A percentile compares a stretch with the other conserved stretches of the same genome.
Evolutionary conservation across 2,888 invertebrate genomes (phyloP).

Genomic region (Leuctra nigra): DNA sequence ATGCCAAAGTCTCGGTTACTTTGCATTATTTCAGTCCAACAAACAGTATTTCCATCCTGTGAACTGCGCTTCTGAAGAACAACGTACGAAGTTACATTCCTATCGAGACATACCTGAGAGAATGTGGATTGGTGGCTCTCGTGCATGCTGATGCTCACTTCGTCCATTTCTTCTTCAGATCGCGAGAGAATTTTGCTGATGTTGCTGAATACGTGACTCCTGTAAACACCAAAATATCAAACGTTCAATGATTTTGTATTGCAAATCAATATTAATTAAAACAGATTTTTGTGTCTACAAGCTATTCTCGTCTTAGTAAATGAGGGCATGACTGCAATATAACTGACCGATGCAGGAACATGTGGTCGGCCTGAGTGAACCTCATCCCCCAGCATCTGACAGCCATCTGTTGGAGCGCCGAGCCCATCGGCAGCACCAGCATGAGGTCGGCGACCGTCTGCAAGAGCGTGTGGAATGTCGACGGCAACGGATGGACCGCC

Average conservation of each 20-base stretch:
- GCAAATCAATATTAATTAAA: not conserved
- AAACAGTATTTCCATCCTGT: slow-evolving; percentile 12
- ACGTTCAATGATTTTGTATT: not conserved
- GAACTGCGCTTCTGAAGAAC: no score
- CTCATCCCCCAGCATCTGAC: slow-evolving; percentile 90
- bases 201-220: slow-evolving; percentile 90
- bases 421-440: slow-evolving; percentile 78
- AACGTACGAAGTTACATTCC: slow-evolving; percentile 1
- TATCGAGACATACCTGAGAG: slow-evolving; percentile 39
- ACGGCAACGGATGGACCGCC: slow-evolving; percentile 54
- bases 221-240: slow-evolving; percentile 33
- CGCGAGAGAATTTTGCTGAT: slow-evolving; percentile 92
- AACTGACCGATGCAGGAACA: slow-evolving; percentile 65
- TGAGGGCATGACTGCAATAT: no score
- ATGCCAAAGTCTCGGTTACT: no score
- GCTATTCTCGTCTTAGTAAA: no score
- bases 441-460: slow-evolving; percentile 91
- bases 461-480: slow-evolving; percentile 76
- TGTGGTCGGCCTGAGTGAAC: slow-evolving; percentile 83
- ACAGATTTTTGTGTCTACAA: not conserved
- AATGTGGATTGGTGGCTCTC: slow-evolving; percentile 49
- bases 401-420: slow-evolving; percentile 84
- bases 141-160: slow-evolving; percentile 49
- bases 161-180: slow-evolving; percentile 71
- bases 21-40: no score